Conservation (phyloP, 2,797 vertebrate genomes). For the Pseudopleuronectes americanus region DNA sequence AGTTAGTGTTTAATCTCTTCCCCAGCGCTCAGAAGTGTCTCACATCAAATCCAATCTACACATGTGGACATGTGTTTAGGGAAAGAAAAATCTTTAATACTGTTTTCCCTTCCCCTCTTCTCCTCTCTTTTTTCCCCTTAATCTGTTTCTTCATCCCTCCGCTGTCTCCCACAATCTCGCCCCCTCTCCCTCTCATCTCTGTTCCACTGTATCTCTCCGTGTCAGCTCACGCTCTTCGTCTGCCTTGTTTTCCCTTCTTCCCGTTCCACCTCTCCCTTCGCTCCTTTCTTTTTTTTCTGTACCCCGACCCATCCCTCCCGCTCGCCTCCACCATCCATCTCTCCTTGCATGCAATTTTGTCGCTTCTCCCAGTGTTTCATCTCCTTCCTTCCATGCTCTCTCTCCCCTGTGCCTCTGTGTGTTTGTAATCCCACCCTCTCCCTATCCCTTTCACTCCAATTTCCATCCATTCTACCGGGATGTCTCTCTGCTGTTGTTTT, state of each 20-base stretch:
- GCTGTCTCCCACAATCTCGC: conserved; percentile 28
- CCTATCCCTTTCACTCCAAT: conserved; percentile 31
- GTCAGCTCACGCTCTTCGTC: conserved; percentile 63
- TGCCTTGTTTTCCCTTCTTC: conserved; percentile 1
- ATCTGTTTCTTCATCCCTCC: conserved; percentile 4
- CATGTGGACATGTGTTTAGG: conserved; percentile 20
- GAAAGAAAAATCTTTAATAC: conserved; percentile 7
- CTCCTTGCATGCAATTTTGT: not conserved
- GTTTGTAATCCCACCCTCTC: conserved; percentile 6
- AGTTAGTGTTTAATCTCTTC: conserved; percentile 54
- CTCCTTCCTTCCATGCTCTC: conserved; percentile 6
- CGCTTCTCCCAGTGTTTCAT: conserved; percentile 15
- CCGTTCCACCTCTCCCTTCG: conserved; percentile 9
- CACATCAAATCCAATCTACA: conserved; percentile 23
- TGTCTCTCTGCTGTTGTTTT: conserved; percentile 33
- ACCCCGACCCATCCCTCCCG: conserved; percentile 8
- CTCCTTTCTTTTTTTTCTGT: conserved; percentile 4
- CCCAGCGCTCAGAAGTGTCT: conserved; percentile 35
- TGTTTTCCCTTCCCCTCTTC: not conserved
- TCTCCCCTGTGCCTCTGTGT: conserved; percentile 13
- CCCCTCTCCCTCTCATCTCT: conserved; percentile 45
- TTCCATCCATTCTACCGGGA: conserved; percentile 38
- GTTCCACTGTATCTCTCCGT: conserved; percentile 54
- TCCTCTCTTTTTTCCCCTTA: not conserved
- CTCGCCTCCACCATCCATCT: conserved; percentile 9